Percentiles rank a stretch among this genome's conserved stretches.
These are phyloP conservation scores for Muscicapa comitata DNA, from an alignment of 2,797 vertebrate genomes.

Conservation along the genomic window DNA sequence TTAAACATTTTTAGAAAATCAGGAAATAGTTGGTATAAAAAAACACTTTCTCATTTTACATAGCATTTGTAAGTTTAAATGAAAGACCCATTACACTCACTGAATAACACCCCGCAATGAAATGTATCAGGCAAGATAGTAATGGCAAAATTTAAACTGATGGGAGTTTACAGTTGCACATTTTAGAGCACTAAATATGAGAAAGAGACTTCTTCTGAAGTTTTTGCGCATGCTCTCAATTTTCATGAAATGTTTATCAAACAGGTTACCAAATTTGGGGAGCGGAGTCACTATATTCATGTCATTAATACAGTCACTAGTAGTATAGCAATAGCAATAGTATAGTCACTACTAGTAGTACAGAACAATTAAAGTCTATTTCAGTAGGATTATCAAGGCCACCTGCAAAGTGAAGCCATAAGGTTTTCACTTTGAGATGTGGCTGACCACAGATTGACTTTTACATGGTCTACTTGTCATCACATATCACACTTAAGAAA, in stretches of 20 bases:
- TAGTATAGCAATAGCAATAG: neutral
- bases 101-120: neutral
- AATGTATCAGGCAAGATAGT: neutral
- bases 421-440: conserved; percentile 28
- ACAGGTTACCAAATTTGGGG: neutral
- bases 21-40: neutral
- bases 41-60: neutral
- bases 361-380: neutral
- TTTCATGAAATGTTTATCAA: neutral
- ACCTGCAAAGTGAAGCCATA: neutral
- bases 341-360: neutral
- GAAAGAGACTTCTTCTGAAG: neutral
- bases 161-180: neutral
- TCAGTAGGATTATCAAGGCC: neutral
- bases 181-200: neutral
- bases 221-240: neutral
- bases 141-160: neutral
- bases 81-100: neutral
- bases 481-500: neutral
- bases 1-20: neutral
- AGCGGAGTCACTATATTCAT: neutral
- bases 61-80: neutral
- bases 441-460: conserved; percentile 58
- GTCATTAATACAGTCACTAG: neutral
- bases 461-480: conserved; percentile 50